These are phyloP conservation scores for Synergus umbraculus DNA, from an alignment of 2,888 invertebrate species.

Conservation along the genomic window DNA sequence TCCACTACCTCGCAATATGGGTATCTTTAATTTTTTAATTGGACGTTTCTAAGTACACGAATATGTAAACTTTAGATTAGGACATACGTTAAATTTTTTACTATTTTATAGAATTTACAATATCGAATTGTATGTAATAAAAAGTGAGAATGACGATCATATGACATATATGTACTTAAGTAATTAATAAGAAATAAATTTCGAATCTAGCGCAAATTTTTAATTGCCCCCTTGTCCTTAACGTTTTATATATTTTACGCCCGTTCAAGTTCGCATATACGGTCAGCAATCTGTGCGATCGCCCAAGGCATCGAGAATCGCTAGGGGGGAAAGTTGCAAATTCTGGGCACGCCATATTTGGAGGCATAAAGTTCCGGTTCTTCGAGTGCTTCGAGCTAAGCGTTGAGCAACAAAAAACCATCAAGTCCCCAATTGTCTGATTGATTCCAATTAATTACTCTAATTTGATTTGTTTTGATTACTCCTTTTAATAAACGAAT, in stretches of 20 bases:
- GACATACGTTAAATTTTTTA: too few relatives aligned
- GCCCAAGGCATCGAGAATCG: conserved; percentile 28
- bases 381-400: conserved; percentile 38
- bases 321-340: conserved; percentile 37
- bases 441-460: conserved; percentile 40
- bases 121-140: too few relatives aligned
- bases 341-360: conserved; percentile 40
- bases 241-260: conserved; percentile 30
- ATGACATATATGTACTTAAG: too few relatives aligned
- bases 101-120: too few relatives aligned
- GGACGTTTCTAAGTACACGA: background rate
- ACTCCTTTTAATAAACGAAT: background rate
- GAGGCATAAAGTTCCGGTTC: conserved; percentile 40
- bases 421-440: conserved; percentile 41
- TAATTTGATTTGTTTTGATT: conserved; percentile 36
- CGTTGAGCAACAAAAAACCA: conserved; percentile 39
- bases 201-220: conserved; percentile 29
- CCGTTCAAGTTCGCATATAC: conserved; percentile 40
- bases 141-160: too few relatives aligned
- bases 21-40: background rate
- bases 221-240: conserved; percentile 36
- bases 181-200: background rate
- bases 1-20: background rate
- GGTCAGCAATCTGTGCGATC: conserved; percentile 40
- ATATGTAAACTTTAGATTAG: too few relatives aligned